Conservation (phyloP, 2,797 vertebrate species). For the Acanthurus leucopareius region DNA sequence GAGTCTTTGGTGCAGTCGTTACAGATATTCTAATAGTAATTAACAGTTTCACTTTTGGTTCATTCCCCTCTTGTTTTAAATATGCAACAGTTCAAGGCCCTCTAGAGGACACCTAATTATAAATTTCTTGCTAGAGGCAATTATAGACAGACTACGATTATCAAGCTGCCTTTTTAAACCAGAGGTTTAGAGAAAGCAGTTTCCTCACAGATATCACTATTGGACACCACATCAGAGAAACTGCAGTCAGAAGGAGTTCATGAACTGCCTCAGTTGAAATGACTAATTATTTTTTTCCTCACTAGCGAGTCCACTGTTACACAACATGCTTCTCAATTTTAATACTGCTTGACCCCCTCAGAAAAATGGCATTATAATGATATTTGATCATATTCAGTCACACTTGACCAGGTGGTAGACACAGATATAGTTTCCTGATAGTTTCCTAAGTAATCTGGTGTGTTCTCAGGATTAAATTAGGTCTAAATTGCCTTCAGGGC, state of each 20-base stretch:
- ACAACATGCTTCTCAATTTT: neutral
- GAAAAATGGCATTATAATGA: neutral
- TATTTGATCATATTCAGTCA: neutral
- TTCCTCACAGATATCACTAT: slow-evolving; percentile 30
- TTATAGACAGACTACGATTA: slow-evolving; percentile 41
- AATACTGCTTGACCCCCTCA: neutral
- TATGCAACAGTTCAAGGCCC: slow-evolving; percentile 58
- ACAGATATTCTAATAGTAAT: slow-evolving; percentile 55
- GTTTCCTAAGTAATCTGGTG: slow-evolving; percentile 11
- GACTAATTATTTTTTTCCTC: neutral
- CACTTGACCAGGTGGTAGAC: slow-evolving; percentile 5
- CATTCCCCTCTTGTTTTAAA: slow-evolving; percentile 58
- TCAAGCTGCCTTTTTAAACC: slow-evolving; percentile 13
- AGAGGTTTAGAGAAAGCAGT: slow-evolving; percentile 21
- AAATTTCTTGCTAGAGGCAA: slow-evolving; percentile 57
- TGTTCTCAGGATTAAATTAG: neutral
- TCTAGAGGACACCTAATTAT: slow-evolving; percentile 62
- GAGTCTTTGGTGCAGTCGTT: slow-evolving; percentile 21
- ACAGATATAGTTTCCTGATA: neutral
- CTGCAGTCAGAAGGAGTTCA: neutral
- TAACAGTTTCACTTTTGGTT: slow-evolving; percentile 57
- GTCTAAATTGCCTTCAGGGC: neutral
- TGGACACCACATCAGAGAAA: slow-evolving; percentile 5
- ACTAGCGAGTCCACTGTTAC: neutral
- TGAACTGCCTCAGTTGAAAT: neutral